Evolutionary conservation across 2,797 vertebrate genomes (phyloP).

Genomic region (Phalanger gymnotis): DNA sequence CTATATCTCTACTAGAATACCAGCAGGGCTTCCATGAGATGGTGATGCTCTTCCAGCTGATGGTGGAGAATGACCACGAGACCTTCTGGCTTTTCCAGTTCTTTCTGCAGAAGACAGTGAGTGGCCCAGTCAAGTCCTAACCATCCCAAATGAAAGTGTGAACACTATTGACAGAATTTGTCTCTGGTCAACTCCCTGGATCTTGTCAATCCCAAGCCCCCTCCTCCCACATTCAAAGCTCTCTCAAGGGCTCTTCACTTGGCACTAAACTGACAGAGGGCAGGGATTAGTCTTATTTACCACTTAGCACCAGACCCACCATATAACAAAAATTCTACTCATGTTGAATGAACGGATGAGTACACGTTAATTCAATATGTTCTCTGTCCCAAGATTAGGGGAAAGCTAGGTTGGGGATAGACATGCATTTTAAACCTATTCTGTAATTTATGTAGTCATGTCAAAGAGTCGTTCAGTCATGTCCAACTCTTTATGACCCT

Average conservation of each 20-base stretch:
- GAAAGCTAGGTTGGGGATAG: neutral
- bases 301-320: neutral
- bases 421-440: neutral
- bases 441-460: neutral
- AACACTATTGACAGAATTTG: neutral
- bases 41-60: constrained; percentile 78
- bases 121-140: neutral
- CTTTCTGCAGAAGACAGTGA: constrained; percentile 80
- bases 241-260: neutral
- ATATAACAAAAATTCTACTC: neutral
- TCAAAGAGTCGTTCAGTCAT: neutral
- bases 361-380: neutral
- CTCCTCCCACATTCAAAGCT: neutral
- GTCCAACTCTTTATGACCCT: neutral
- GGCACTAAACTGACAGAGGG: neutral
- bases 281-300: neutral
- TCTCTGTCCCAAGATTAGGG: neutral
- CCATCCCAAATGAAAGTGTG: neutral
- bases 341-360: neutral
- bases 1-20: constrained; percentile 62
- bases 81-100: constrained; percentile 80
- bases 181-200: neutral
- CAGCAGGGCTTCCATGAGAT: constrained; percentile 80
- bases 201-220: neutral
- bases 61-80: constrained; percentile 68